These are phyloP conservation scores for Typhlichthys subterraneus DNA, from an alignment of 2,797 vertebrate genomes.

Conservation along the genomic window DNA sequence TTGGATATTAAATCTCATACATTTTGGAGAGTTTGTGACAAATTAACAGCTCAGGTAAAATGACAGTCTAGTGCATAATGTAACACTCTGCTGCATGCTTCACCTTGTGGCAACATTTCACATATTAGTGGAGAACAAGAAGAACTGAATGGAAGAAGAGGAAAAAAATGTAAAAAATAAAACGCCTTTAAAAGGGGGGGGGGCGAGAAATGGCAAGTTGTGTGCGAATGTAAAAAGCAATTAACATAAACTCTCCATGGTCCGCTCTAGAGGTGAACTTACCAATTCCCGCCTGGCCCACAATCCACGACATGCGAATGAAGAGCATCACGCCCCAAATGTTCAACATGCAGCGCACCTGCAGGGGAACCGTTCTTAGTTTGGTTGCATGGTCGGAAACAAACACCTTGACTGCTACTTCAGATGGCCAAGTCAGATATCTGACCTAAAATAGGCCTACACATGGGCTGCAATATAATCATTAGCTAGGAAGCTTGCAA, in stretches of 20 bases:
- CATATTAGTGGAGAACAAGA: slow-evolving; percentile 47
- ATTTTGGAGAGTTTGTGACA: slow-evolving; percentile 35
- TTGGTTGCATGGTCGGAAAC: slow-evolving; percentile 10
- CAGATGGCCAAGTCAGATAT: background rate
- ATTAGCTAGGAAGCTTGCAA: too few species aligned
- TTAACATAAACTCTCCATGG: slow-evolving; percentile 33
- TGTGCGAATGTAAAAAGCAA: slow-evolving; percentile 44
- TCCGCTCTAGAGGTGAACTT: slow-evolving; percentile 50
- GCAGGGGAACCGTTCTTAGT: slow-evolving; percentile 44
- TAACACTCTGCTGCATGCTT: slow-evolving; percentile 32
- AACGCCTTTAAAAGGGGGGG: background rate
- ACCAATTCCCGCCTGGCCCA: slow-evolving; percentile 97
- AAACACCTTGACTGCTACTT: background rate
- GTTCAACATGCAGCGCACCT: slow-evolving; percentile 99
- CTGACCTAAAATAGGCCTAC: too few species aligned
- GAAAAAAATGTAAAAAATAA: background rate
- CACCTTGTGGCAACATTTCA: slow-evolving; percentile 57
- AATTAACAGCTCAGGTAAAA: slow-evolving; percentile 23
- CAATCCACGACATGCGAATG: slow-evolving; percentile 97
- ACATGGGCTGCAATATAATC: too few species aligned
- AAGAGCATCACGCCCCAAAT: slow-evolving; percentile 99
- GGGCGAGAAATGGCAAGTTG: slow-evolving; percentile 7
- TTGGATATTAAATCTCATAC: slow-evolving; percentile 1
- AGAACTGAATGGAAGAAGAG: slow-evolving; percentile 9
- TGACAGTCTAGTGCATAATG: slow-evolving; percentile 5